A percentile compares a stretch with the other conserved stretches of the same genome.
Evolutionary conservation across 2,113 vertebrate genomes (phyloP).

Genomic region (Donacobius atricapilla): DNA sequence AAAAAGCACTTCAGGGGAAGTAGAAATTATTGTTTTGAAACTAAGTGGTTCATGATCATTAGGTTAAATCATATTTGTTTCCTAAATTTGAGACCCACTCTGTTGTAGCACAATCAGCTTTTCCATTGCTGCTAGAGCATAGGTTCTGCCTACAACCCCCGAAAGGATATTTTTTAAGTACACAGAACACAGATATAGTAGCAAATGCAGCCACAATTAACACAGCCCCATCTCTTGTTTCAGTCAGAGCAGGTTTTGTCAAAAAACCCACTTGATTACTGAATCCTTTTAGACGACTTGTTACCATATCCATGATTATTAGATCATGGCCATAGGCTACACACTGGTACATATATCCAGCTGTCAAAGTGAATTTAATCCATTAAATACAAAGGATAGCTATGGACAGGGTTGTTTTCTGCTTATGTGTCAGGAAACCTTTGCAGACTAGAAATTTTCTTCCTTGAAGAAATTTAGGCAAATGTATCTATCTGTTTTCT

Average conservation of each 20-base stretch:
- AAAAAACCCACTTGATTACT: constrained; percentile 40
- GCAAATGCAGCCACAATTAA: constrained; percentile 1
- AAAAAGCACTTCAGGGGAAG: not conserved
- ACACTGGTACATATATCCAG: constrained; percentile 54
- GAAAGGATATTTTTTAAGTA: not conserved
- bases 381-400: constrained; percentile 50
- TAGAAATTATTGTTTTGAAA: not conserved
- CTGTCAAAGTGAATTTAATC: constrained; percentile 68
- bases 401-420: constrained; percentile 37
- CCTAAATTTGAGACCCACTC: not conserved
- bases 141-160: not conserved
- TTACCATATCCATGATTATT: constrained; percentile 60
- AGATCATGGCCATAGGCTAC: constrained; percentile 61
- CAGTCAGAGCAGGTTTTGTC: constrained; percentile 54
- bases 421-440: constrained; percentile 6
- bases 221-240: constrained; percentile 13
- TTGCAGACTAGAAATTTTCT: not conserved
- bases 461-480: not conserved
- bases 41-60: not conserved
- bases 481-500: not conserved
- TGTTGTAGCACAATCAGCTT: not conserved
- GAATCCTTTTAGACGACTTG: constrained; percentile 63
- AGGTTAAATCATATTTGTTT: not conserved
- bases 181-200: not conserved
- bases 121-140: not conserved